phyloP scores from a whole-genome alignment of 2,888 invertebrate species.

The Brachypalpus laphriformis region DNA sequence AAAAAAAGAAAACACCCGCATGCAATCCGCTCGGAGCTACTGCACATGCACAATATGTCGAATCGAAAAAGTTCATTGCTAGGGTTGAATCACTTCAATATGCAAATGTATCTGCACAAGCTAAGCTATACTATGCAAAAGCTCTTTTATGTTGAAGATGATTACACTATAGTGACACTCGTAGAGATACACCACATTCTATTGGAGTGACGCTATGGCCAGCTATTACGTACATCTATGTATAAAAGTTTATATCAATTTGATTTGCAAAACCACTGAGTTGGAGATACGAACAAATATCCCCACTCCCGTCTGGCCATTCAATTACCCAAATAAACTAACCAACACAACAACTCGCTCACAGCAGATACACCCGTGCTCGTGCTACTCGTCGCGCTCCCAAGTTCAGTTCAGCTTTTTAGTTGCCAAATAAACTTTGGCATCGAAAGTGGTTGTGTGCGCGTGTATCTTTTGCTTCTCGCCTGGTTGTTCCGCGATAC shows the following conservation, averaged over 20 bases:
- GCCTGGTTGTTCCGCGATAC: conserved; percentile 33
- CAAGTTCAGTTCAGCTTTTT: conserved; percentile 69
- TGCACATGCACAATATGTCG: conserved; percentile 48
- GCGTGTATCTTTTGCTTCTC: conserved; percentile 36
- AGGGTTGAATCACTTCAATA: conserved; percentile 22
- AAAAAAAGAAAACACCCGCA: background rate
- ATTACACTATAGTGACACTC: conserved; percentile 18
- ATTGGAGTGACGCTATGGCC: background rate
- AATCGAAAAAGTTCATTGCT: conserved; percentile 50
- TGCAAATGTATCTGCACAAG: conserved; percentile 1
- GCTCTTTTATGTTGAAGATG: conserved; percentile 5
- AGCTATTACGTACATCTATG: background rate
- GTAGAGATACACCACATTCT: background rate
- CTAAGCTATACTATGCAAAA: background rate
- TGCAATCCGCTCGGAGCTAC: background rate
- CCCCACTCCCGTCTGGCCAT: conserved; percentile 21
- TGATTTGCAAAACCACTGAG: conserved; percentile 12
- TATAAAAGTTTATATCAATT: background rate
- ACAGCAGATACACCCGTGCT: conserved; percentile 12
- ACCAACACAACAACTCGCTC: background rate
- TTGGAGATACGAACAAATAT: background rate
- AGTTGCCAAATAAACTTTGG: conserved; percentile 72
- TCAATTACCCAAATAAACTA: background rate
- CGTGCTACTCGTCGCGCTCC: conserved; percentile 29
- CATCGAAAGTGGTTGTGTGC: conserved; percentile 58